phyloP scores from a whole-genome alignment of 2,888 invertebrate species.

The Dryobota labecula region DNA sequence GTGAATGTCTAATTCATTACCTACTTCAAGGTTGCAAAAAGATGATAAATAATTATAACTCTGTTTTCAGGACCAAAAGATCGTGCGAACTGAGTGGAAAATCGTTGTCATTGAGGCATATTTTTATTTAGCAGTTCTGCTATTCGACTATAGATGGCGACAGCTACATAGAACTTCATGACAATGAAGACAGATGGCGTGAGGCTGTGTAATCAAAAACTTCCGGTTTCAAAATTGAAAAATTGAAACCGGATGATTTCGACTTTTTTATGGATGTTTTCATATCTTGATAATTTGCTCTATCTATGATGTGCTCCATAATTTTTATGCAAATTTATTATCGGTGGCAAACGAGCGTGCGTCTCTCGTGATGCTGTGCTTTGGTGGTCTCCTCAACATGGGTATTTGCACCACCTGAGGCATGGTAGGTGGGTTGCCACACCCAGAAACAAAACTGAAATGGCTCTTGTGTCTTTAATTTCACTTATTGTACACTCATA shows the following conservation, averaged over 20 bases:
- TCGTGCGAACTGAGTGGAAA: not conserved
- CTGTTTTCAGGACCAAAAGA: too few species aligned
- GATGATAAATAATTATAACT: not conserved
- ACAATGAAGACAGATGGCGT: slow-evolving; percentile 21
- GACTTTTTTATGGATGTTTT: not conserved
- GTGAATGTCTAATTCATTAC: not conserved
- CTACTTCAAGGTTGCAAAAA: not conserved
- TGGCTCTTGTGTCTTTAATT: not conserved
- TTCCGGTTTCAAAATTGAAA: not conserved
- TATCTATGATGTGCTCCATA: not conserved
- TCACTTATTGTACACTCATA: not conserved
- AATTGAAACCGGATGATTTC: not conserved
- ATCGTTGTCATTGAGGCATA: too few species aligned
- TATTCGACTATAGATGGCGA: slow-evolving; percentile 26
- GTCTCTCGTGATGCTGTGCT: not conserved
- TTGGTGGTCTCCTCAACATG: too few species aligned
- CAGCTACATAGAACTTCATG: not conserved
- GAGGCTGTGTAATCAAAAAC: not conserved
- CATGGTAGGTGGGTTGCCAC: not conserved
- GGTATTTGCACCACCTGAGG: not conserved
- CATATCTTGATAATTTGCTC: not conserved
- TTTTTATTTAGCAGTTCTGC: not conserved
- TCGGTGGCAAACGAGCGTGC: not conserved
- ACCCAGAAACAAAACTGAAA: not conserved
- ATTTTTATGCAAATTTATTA: not conserved